Evolutionary conservation across 2,113 vertebrate genomes (phyloP), one percentile per base, ranked within the genome.

Genomic region (Python bivittatus): DNA sequence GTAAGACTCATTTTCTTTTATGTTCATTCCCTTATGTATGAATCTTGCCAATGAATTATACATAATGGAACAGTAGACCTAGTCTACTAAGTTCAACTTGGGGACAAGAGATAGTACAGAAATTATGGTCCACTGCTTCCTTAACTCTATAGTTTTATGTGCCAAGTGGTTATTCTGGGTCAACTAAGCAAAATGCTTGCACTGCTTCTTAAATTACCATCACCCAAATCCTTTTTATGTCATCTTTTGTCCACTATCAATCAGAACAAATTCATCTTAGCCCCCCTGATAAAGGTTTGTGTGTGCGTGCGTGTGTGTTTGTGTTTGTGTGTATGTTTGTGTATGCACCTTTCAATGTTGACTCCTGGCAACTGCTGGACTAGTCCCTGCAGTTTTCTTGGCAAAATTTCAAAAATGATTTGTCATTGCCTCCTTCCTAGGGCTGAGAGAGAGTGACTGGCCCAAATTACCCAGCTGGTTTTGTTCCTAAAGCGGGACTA

Each of bases 11-110:
- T 53, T 89, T 92, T 85, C 29, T 72, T 89, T 33, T 0, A 53
- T 89, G 0, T 48, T 53, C 85, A 85, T 79, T 93, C 87, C 48
- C 94, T 93, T 95, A 4, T 72, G 1, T 79, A 57, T 60, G 6
- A 93, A 89, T 90, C 88, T 60, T 88, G 87, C 1, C 64, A 90
- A 79, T 56, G 64, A 79, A 90, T 90, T 0, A 57, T 94, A 53
- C 2, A 68, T 42, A 57, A 93, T 57, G 33, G 88, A 93, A 1
- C 58, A 91, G 33, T 56, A 12, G 42, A 90, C 72, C 2, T 33
- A 27, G 22, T 52, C 20, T 61, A 85, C 44, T 60, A n/a, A 84
- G 17, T 48, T 60, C 79, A 60, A n/a, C 1, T 9, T 85, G 42
- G 84, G 79, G 15, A 72, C 6, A 17, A 13, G 68, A 72, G 68